Base-by-base conservation (phyloP, 2,113 vertebrate genomes). In the Macrotis lagotis region DNA sequence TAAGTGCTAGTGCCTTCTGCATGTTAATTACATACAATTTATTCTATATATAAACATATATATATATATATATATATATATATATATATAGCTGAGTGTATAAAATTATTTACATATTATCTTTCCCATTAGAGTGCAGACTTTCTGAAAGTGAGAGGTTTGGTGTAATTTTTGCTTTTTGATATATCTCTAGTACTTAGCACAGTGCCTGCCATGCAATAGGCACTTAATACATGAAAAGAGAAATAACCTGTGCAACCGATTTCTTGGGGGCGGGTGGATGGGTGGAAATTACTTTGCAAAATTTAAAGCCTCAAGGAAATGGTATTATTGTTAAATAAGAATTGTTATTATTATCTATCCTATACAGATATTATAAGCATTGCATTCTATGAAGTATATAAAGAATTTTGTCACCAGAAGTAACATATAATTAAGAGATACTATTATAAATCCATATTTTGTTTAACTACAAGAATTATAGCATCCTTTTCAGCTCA, bases 401-500 rank as follows among this genome's bases (percentile, higher is more conserved):
- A 22, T 44, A 44, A 83, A 22, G 16, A 22, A 22, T n/a, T 74
- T n/a, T 83, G 66, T 44, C 37, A 83, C n/a, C 37, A 44, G 1
- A 44, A 44, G 14, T 22, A 22, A 83, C 19, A 19, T 83, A 44
- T 83, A 44, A 83, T 44, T 83, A 44, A 44, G 37, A 44, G 66
- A 14, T 83, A 83, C 16, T 22, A 83, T 44, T 83, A 2, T 83
- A 83, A 44, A 83, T 83, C 37, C 4, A n/a, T 0, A 8, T 24
- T 28, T 24, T 3, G 8, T 22, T 24, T 6, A 25, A 26, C 6
- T 0, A 1, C 2, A 0, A 14, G 50, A 3, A 1, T 48, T 24
- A 16, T 1, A 0, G 0, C 6, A 0, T 37, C 9, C 48, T 10
- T 50, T 83, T 48, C 44, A 0, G 11, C 3, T 26, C 26, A 49